Evolutionary conservation across 2,797 vertebrate genomes (phyloP).

Genomic region (Enteromius treurensis): DNA sequence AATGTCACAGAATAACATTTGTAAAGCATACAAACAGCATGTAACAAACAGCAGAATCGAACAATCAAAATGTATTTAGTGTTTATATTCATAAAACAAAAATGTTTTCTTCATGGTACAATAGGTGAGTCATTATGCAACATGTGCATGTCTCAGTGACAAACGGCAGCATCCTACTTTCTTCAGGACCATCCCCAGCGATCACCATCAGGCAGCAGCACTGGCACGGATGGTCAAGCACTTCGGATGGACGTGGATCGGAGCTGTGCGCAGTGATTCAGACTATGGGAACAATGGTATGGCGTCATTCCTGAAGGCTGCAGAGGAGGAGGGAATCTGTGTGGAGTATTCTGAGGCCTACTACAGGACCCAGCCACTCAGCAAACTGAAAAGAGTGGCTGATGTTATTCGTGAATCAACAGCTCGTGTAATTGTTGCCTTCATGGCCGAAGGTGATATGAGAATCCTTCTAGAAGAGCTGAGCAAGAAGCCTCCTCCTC

Average conservation of each 20-base stretch:
- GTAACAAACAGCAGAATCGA: too few relatives aligned
- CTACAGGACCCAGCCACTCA: conserved; percentile 60
- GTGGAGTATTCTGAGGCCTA: conserved; percentile 61
- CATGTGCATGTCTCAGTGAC: conserved; percentile 55
- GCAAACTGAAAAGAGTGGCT: conserved; percentile 66
- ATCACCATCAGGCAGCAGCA: conserved; percentile 72
- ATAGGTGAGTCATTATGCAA: conserved; percentile 46
- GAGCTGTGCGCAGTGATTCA: conserved; percentile 43
- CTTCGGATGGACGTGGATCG: conserved; percentile 16
- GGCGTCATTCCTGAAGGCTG: conserved; percentile 52
- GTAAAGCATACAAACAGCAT: too few relatives aligned
- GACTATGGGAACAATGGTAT: conserved; percentile 73
- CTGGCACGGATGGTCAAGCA: conserved; percentile 60
- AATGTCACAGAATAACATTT: too few relatives aligned
- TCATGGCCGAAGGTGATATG: conserved; percentile 65
- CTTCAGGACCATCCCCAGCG: conserved; percentile 70
- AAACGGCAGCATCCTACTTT: conserved; percentile 48
- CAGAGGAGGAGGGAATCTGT: conserved; percentile 50
- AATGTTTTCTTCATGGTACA: too few relatives aligned
- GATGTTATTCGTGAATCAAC: conserved; percentile 62
- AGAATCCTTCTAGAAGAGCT: conserved; percentile 68
- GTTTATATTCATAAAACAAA: too few relatives aligned
- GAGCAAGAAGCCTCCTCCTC: conserved; percentile 56
- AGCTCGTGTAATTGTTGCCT: conserved; percentile 70
- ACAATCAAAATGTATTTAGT: too few relatives aligned